phyloP scores from a whole-genome alignment of 2,888 invertebrate genomes.

The Trissolcus brochymenae region DNA sequence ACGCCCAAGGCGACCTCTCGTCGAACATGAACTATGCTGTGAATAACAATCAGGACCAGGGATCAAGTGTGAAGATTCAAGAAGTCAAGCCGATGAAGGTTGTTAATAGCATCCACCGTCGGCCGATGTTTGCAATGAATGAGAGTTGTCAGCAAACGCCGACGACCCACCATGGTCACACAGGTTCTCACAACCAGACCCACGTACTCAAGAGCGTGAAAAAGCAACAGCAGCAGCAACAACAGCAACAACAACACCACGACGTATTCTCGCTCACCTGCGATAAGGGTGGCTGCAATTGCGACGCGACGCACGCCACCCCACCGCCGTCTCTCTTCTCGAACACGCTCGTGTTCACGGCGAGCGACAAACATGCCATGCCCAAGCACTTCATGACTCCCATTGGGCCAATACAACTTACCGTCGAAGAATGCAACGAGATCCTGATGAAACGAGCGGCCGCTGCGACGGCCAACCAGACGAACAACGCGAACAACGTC shows the following conservation, averaged over 20 bases:
- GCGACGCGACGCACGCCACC: slow-evolving; percentile 73
- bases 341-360: slow-evolving; percentile 74
- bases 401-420: slow-evolving; percentile 84
- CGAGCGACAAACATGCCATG: slow-evolving; percentile 74
- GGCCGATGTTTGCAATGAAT: slow-evolving; percentile 74
- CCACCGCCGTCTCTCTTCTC: slow-evolving; percentile 73
- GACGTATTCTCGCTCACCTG: slow-evolving; percentile 73
- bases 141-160: slow-evolving; percentile 66
- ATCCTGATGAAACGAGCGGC: slow-evolving; percentile 86
- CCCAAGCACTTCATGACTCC: slow-evolving; percentile 84
- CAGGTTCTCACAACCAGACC: slow-evolving; percentile 76
- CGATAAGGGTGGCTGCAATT: slow-evolving; percentile 74
- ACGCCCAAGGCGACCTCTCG: slow-evolving; percentile 70
- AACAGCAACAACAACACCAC: slow-evolving; percentile 58
- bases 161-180: slow-evolving; percentile 60
- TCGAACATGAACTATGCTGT: slow-evolving; percentile 74
- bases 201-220: slow-evolving; percentile 69
- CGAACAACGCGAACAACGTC: slow-evolving; percentile 69
- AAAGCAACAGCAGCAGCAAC: slow-evolving; percentile 55
- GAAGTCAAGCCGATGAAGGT: slow-evolving; percentile 73
- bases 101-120: slow-evolving; percentile 70
- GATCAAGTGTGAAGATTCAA: slow-evolving; percentile 73
- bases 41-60: slow-evolving; percentile 75
- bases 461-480: slow-evolving; percentile 78
- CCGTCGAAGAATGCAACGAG: slow-evolving; percentile 87